Evolutionary conservation across 1,140 invertebrate species (phyloP), one percentile per base, ranked within the genome.

Genomic region (Drosophila leontia): DNA sequence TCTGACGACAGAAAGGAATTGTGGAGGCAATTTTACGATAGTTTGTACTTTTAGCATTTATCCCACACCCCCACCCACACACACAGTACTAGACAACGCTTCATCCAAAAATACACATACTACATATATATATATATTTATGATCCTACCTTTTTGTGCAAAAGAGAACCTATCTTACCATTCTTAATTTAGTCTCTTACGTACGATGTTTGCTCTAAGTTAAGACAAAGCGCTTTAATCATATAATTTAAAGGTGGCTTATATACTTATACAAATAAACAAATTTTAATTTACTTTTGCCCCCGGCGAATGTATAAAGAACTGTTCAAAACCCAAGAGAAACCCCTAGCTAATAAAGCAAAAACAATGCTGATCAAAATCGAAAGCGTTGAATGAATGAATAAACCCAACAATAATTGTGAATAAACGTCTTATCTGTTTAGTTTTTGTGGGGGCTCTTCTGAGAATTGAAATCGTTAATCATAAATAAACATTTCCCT

Each of bases 191-290:
- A 76, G 55, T 41, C 32, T 29, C 39, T 19, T 44, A 57, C 23
- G 13, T 55, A 34, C 48, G n/a, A 39, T 23, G 19, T 61, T 53
- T 72, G 47, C 47, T 53, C 56, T 74, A 75, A 74, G 69, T 75
- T 74, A 41, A 75, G 63, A 51, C 62, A 78, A 76, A 75, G 68
- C 47, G 77, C 79, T 64, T 81, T 78, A 74, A 74, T 69, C 29
- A 13, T 39, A 59, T 59, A 76, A 80, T 84, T 78, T 65, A 74
- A 82, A 76, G 83, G 79, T 86, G 82, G 78, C 72, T 86, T 82
- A 86, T 64, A 75, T 86, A 85, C 80, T 63, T 75, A 78, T 74
- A 75, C 63, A 64, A 63, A 69, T 61, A 50, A 42, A 50, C 9
- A 29, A 34, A 55, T 84, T 75, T 45, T 77, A 55, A 23, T 57